Evolutionary conservation across 2,888 invertebrate genomes (phyloP).

Genomic region (Leptopilina syphax): DNA sequence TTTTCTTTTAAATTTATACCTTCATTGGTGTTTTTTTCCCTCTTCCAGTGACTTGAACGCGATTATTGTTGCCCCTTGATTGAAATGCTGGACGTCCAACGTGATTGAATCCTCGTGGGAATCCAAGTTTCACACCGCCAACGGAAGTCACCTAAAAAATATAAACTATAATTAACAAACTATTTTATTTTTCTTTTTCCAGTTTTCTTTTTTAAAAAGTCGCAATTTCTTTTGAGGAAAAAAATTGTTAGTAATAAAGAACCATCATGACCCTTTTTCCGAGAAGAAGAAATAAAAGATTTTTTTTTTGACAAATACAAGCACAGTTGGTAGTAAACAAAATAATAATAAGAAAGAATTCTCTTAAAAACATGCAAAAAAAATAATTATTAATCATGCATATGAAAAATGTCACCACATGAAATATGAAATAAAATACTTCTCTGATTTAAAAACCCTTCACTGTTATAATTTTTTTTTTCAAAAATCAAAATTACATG

Average conservation of each 20-base stretch:
- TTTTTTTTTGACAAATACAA: no score
- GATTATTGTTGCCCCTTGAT: constrained; percentile 65
- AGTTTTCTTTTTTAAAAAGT: background rate
- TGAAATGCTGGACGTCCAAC: constrained; percentile 71
- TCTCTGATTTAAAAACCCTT: constrained; percentile 54
- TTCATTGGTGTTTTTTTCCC: constrained; percentile 75
- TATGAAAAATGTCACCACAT: constrained; percentile 20
- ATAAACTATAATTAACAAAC: constrained; percentile 6
- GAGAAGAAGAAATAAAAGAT: no score
- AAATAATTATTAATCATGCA: constrained; percentile 17
- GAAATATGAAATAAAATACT: constrained; percentile 50
- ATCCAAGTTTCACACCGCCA: constrained; percentile 72
- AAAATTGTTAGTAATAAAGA: constrained; percentile 16
- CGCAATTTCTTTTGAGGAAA: background rate
- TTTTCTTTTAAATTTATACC: constrained; percentile 58
- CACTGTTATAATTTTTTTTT: constrained; percentile 33
- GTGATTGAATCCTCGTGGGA: constrained; percentile 68
- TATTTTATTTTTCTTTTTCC: background rate
- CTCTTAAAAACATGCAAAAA: background rate
- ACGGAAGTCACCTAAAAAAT: constrained; percentile 75
- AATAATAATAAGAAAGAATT: background rate
- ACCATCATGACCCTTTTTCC: background rate
- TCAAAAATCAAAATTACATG: background rate
- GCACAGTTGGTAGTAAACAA: no score
- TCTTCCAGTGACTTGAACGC: constrained; percentile 67